These are phyloP conservation scores for Drosophila meridiana DNA, from an alignment of 2,888 invertebrate species.

Conservation along the genomic window DNA sequence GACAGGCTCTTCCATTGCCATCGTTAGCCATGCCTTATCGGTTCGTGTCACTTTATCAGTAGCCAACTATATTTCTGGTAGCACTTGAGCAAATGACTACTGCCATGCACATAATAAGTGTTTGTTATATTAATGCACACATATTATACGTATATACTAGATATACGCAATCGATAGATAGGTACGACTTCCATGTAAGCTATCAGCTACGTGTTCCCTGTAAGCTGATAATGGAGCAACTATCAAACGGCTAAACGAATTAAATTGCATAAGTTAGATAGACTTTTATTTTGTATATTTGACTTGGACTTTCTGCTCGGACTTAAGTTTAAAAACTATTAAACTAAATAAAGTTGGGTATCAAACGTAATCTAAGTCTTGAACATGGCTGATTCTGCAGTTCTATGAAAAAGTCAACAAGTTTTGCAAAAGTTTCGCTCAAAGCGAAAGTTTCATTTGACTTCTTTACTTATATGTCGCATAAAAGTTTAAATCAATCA, in stretches of 20 bases:
- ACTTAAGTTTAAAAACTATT: neutral
- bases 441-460: slow-evolving; percentile 1
- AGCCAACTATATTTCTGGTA: slow-evolving; percentile 53
- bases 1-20: slow-evolving; percentile 13
- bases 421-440: neutral
- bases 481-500: neutral
- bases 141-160: neutral
- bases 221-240: slow-evolving; percentile 50
- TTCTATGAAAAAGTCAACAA: neutral
- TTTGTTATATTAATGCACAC: slow-evolving; percentile 17
- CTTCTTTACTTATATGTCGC: neutral
- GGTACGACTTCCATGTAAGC: slow-evolving; percentile 36
- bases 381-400: neutral
- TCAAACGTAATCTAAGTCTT: neutral
- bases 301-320: neutral
- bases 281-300: neutral
- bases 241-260: neutral
- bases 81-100: slow-evolving; percentile 62
- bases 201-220: slow-evolving; percentile 16
- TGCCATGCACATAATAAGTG: slow-evolving; percentile 44
- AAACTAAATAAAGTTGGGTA: neutral
- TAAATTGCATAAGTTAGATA: neutral
- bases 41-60: slow-evolving; percentile 54
- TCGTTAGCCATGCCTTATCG: slow-evolving; percentile 41
- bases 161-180: neutral